These are phyloP conservation scores for Nyctibius bracteatus DNA, from an alignment of 2,113 vertebrate genomes.

Conservation along the genomic window DNA sequence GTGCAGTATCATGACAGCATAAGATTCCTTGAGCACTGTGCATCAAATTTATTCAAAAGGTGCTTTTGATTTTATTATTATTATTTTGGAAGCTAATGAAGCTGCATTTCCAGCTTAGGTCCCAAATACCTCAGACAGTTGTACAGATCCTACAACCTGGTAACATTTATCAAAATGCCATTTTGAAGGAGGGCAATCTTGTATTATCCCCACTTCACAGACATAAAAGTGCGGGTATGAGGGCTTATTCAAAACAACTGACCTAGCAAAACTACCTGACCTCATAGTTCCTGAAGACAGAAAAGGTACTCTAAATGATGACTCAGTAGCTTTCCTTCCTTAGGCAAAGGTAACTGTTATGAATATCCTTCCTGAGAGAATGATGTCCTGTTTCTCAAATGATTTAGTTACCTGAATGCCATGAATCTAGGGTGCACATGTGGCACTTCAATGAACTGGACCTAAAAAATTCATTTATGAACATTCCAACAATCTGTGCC, in stretches of 20 bases:
- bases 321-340: neutral
- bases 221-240: neutral
- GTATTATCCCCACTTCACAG: neutral
- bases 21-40: neutral
- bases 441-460: neutral
- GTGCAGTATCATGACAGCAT: no score
- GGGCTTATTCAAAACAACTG: neutral
- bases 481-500: neutral
- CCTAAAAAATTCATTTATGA: neutral
- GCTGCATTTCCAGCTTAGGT: neutral
- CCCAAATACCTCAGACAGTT: neutral
- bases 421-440: neutral
- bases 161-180: fast-evolving
- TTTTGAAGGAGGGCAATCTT: neutral
- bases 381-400: neutral
- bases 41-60: neutral
- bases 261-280: neutral
- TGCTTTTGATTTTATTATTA: neutral
- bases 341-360: neutral
- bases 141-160: neutral
- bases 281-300: neutral
- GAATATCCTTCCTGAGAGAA: neutral
- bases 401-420: neutral
- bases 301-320: neutral
- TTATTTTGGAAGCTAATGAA: neutral